Evolutionary conservation across 2,888 invertebrate species (phyloP).

Genomic region (Biston betularia): DNA sequence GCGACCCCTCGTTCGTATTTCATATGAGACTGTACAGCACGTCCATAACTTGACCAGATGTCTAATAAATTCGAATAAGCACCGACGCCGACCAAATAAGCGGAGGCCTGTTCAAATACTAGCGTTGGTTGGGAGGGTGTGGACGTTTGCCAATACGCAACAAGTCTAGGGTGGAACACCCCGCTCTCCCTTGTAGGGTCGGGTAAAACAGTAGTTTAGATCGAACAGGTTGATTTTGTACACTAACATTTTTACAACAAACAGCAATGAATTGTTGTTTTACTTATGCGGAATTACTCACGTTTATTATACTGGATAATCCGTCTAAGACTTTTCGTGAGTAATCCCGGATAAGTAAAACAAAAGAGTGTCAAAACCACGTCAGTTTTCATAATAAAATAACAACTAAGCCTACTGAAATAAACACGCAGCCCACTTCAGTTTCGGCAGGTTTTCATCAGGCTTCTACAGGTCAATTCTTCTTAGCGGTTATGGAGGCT

Average conservation of each 20-base stretch:
- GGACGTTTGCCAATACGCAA: conserved; percentile 62
- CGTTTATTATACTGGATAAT: neutral
- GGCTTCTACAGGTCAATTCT: too few relatives aligned
- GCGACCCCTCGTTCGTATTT: conserved; percentile 5
- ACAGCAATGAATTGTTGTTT: too few relatives aligned
- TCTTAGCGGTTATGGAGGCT: too few relatives aligned
- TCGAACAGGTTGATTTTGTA: neutral
- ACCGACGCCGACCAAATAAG: conserved; percentile 41
- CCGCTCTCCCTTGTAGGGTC: conserved; percentile 24
- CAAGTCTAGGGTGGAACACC: conserved; percentile 50
- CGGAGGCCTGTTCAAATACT: conserved; percentile 54
- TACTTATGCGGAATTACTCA: too few relatives aligned
- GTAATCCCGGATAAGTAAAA: too few relatives aligned
- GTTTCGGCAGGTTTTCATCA: too few relatives aligned
- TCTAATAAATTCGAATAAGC: conserved; percentile 65
- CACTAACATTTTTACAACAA: too few relatives aligned
- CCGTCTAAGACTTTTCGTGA: too few relatives aligned
- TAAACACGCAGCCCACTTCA: too few relatives aligned
- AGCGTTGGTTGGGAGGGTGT: conserved; percentile 50
- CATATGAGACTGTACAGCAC: conserved; percentile 2
- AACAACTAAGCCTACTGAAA: too few relatives aligned
- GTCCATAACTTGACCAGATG: conserved; percentile 53
- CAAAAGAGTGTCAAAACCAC: too few relatives aligned
- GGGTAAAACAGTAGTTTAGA: conserved; percentile 3
- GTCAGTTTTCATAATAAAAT: too few relatives aligned